phyloP scores from a whole-genome alignment of 2,113 vertebrate species.

The Rhombomys opimus region DNA sequence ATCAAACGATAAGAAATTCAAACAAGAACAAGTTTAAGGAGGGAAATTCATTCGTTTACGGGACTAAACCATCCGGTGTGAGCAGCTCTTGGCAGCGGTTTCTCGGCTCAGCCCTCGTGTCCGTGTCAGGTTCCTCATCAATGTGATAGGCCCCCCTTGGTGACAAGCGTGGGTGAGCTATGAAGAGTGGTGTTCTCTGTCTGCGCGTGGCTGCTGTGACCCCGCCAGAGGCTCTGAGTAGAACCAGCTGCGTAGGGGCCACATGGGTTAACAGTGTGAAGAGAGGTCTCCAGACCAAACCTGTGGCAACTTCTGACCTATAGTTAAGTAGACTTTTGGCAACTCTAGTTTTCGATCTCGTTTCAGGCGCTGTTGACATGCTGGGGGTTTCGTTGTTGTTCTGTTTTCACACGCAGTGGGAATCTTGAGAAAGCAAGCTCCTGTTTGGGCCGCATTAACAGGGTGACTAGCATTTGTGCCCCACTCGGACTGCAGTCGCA shows the following conservation, averaged over 20 bases:
- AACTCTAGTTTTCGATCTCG: background rate
- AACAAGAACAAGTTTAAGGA: background rate
- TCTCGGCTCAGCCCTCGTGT: background rate
- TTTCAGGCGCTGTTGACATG: background rate
- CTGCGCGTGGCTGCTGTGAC: background rate
- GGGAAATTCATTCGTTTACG: background rate
- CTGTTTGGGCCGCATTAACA: background rate
- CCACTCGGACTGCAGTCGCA: background rate
- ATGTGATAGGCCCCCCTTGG: background rate
- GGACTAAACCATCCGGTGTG: background rate
- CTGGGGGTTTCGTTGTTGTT: background rate
- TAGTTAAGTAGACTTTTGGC: background rate
- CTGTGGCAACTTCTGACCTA: too few relatives aligned
- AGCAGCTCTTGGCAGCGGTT: background rate
- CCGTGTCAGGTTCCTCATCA: background rate
- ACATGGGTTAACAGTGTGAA: background rate
- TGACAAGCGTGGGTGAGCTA: background rate
- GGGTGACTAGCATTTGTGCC: background rate
- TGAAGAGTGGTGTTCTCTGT: background rate
- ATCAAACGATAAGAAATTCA: background rate
- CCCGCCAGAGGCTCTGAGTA: background rate
- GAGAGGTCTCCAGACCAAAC: background rate
- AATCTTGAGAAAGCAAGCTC: background rate
- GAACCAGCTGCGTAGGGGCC: background rate
- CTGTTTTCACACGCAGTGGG: background rate